Conservation (phyloP, 2,888 invertebrate species). For the Caradrina clavipalpis region DNA sequence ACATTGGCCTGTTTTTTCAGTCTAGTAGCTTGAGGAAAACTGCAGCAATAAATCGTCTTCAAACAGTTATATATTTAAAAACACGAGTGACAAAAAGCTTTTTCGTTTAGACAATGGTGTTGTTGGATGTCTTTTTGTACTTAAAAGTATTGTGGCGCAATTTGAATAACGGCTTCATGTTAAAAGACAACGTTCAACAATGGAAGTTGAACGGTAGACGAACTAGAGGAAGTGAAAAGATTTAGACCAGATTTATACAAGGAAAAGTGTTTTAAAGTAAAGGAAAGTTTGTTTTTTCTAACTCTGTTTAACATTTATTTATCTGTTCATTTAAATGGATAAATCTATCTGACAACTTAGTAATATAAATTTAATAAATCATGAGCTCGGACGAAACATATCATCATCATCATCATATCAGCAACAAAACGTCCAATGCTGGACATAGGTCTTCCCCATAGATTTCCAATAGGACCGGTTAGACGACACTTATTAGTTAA, state of each 20-base stretch:
- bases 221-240: background rate
- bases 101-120: constrained; percentile 12
- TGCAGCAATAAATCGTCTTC: constrained; percentile 13
- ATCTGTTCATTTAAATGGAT: no score
- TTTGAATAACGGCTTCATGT: constrained; percentile 1
- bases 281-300: background rate
- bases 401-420: no score
- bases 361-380: no score
- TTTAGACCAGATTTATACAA: background rate
- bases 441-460: no score
- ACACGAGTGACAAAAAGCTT: background rate
- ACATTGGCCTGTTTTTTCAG: background rate
- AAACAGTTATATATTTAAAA: constrained; percentile 21
- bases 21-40: constrained; percentile 24
- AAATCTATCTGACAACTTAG: no score
- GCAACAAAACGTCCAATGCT: no score
- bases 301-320: no score
- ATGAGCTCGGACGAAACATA: no score
- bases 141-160: background rate
- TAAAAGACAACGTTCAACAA: no score
- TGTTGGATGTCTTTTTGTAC: background rate
- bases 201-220: background rate
- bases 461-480: no score
- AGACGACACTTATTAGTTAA: no score
- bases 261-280: background rate